These are phyloP conservation scores for Spheniscus humboldti DNA, from an alignment of 2,797 vertebrate genomes.

Conservation along the genomic window DNA sequence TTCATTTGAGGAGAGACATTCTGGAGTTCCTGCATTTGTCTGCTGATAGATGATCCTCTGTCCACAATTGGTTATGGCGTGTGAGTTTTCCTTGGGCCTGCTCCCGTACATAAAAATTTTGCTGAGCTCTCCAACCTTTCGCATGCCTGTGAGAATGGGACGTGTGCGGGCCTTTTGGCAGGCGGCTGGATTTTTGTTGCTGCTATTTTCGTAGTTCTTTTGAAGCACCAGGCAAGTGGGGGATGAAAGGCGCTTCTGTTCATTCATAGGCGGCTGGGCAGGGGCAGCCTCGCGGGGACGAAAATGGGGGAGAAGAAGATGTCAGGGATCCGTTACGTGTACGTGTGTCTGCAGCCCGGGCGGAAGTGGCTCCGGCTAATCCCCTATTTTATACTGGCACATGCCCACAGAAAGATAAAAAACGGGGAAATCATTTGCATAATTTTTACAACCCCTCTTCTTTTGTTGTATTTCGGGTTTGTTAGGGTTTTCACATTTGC, in stretches of 20 bases:
- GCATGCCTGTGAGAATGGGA: conserved; percentile 66
- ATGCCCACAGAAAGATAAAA: background rate
- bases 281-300: background rate
- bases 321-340: conserved; percentile 15
- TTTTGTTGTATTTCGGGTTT: background rate
- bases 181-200: conserved; percentile 73
- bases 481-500: background rate
- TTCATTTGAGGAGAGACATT: conserved; percentile 99
- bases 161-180: conserved; percentile 70
- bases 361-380: background rate
- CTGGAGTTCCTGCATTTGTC: conserved; percentile 92
- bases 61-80: conserved; percentile 87
- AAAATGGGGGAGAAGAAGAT: conserved; percentile 21
- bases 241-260: conserved; percentile 82
- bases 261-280: conserved; percentile 78
- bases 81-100: conserved; percentile 85
- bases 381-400: background rate
- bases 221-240: conserved; percentile 74
- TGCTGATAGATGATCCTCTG: conserved; percentile 98
- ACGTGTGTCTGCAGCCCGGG: background rate
- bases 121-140: conserved; percentile 81
- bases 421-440: background rate
- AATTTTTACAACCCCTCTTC: background rate
- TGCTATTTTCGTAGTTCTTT: conserved; percentile 87
- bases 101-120: conserved; percentile 84